Evolutionary conservation across 2,888 invertebrate species (phyloP).

Genomic region (Euplexia lucipara): DNA sequence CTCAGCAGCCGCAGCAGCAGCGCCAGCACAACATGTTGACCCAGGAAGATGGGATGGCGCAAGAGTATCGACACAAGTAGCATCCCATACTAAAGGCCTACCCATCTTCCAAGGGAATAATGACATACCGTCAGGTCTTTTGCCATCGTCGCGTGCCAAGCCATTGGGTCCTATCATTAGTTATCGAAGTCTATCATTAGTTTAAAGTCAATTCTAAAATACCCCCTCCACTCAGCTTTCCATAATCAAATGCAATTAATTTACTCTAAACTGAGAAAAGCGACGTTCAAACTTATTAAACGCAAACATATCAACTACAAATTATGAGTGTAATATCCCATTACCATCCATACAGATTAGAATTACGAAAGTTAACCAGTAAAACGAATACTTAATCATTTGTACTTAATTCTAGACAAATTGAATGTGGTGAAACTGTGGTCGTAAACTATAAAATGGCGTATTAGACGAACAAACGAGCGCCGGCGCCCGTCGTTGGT

Average conservation of each 20-base stretch:
- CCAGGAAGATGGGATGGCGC: too few relatives aligned
- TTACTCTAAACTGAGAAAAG: conserved; percentile 19
- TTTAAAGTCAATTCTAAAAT: conserved; percentile 1
- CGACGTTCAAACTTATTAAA: conserved; percentile 22
- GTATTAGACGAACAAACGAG: conserved; percentile 40
- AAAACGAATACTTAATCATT: conserved; percentile 46
- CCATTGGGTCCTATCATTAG: too few relatives aligned
- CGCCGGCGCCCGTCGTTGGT: conserved; percentile 59
- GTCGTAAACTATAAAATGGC: conserved; percentile 50
- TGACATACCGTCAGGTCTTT: too few relatives aligned
- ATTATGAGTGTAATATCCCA: conserved; percentile 44
- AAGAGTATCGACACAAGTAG: too few relatives aligned
- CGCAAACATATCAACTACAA: conserved; percentile 28
- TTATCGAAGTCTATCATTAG: too few relatives aligned
- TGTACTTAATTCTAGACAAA: conserved; percentile 53
- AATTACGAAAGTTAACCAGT: conserved; percentile 44
- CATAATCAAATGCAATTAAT: conserved; percentile 10
- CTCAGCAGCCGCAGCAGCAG: too few relatives aligned
- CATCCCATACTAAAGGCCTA: too few relatives aligned
- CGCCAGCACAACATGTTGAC: too few relatives aligned
- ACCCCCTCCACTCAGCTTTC: conserved; percentile 6
- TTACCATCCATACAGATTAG: conserved; percentile 50
- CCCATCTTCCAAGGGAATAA: too few relatives aligned
- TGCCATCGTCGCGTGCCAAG: too few relatives aligned
- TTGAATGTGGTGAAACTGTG: conserved; percentile 54